Conservation (phyloP, 1,140 invertebrate species). For the Trichoplusia ni region DNA sequence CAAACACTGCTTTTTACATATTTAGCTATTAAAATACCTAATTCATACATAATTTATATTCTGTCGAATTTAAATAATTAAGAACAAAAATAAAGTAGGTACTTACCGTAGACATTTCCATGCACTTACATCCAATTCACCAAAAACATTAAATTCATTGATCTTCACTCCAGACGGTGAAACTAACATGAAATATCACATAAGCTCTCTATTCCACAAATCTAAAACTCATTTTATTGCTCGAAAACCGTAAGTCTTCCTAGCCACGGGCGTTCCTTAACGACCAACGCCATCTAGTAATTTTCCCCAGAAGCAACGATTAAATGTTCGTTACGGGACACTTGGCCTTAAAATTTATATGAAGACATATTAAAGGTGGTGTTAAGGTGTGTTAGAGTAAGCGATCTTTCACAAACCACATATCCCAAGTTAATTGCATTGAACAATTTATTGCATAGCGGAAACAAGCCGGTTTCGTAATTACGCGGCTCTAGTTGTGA, state of each 20-base stretch:
- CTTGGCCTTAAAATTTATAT: conserved; percentile 25
- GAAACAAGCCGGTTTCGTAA: conserved; percentile 43
- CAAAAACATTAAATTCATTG: conserved; percentile 22
- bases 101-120: no score
- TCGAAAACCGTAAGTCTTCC: conserved; percentile 16
- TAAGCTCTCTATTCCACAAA: conserved; percentile 1
- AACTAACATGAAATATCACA: conserved; percentile 17
- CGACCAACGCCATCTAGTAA: conserved; percentile 31
- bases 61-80: no score
- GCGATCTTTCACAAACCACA: conserved; percentile 46
- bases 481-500: conserved; percentile 39
- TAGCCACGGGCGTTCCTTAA: conserved; percentile 13
- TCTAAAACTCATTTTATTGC: conserved; percentile 17
- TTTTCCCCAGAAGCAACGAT: conserved; percentile 20
- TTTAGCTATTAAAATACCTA: no score
- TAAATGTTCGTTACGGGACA: conserved; percentile 9
- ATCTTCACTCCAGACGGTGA: background rate
- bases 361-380: conserved; percentile 31
- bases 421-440: conserved; percentile 43
- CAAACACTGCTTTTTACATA: no score
- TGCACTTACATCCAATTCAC: no score
- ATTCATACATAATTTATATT: no score
- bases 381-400: conserved; percentile 18
- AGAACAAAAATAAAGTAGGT: no score
- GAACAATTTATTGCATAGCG: conserved; percentile 50